A percentile compares a stretch with the other conserved stretches of the same genome.
Evolutionary conservation across 2,797 vertebrate species (phyloP).

Genomic region (Malacoraja senta): DNA sequence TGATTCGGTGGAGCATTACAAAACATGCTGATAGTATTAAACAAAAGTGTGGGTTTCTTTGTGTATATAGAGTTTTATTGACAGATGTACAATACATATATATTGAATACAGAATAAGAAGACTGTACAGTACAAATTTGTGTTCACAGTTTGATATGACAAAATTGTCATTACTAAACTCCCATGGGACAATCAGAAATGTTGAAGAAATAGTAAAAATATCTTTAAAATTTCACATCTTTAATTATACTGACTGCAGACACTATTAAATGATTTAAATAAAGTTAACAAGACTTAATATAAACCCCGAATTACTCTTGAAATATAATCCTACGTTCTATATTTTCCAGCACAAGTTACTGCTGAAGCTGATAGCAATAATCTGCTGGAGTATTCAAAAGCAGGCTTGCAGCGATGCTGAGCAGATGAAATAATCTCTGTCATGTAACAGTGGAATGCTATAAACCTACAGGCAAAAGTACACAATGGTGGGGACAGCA

Average conservation of each 20-base stretch:
- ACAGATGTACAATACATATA: constrained; percentile 69
- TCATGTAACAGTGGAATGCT: constrained; percentile 49
- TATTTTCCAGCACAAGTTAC: constrained; percentile 68
- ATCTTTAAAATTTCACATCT: constrained; percentile 68
- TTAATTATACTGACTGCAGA: constrained; percentile 71
- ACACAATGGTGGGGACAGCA: neutral
- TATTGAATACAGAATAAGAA: constrained; percentile 58
- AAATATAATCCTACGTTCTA: constrained; percentile 72
- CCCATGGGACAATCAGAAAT: constrained; percentile 70
- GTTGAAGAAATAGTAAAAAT: constrained; percentile 68
- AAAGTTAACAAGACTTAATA: constrained; percentile 69
- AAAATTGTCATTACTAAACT: constrained; percentile 75
- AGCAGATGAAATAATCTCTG: constrained; percentile 59
- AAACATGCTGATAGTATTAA: neutral
- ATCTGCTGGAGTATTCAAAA: constrained; percentile 54
- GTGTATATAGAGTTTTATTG: constrained; percentile 76
- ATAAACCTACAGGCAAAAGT: neutral
- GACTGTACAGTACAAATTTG: constrained; percentile 80
- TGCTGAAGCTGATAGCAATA: constrained; percentile 61
- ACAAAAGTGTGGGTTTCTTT: constrained; percentile 30
- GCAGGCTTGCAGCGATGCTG: constrained; percentile 57
- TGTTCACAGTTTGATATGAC: constrained; percentile 85
- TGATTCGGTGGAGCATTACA: neutral
- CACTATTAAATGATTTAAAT: constrained; percentile 62
- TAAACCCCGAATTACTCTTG: constrained; percentile 75